Conservation (phyloP, 2,888 invertebrate species). For the Conops quadrifasciatus region DNA sequence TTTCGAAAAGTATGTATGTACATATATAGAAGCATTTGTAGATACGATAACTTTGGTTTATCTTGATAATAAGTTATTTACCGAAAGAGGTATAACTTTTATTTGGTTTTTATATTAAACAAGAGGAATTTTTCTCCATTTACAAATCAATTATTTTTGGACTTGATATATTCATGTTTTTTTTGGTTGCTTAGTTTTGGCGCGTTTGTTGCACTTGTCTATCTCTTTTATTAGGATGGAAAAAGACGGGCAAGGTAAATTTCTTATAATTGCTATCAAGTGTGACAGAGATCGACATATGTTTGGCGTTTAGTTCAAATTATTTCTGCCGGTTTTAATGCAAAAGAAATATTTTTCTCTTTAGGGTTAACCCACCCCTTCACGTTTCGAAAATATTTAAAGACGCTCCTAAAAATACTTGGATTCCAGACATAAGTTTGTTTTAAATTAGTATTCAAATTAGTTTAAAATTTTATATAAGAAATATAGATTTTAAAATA, state of each 20-base stretch:
- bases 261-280: not conserved
- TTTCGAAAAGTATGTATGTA: too few relatives aligned
- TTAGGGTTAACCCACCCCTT: not conserved
- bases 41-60: too few relatives aligned
- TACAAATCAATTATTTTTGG: not conserved
- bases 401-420: not conserved
- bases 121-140: too few relatives aligned
- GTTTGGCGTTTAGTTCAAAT: not conserved
- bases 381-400: not conserved
- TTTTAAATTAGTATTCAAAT: too few relatives aligned
- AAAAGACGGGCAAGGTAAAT: not conserved
- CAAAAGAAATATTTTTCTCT: not conserved
- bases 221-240: not conserved
- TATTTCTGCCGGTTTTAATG: not conserved
- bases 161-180: not conserved
- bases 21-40: too few relatives aligned
- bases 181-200: slow-evolving; percentile 25
- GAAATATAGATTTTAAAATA: too few relatives aligned
- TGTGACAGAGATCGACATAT: slow-evolving; percentile 20
- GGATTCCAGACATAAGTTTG: not conserved
- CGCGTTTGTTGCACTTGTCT: slow-evolving; percentile 30
- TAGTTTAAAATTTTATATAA: too few relatives aligned
- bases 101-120: too few relatives aligned
- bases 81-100: too few relatives aligned
- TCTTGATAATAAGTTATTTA: too few relatives aligned